Evolutionary conservation across 2,113 vertebrate species (phyloP), one percentile per base, ranked within the genome.

Genomic region (Chaetodon trifascialis): DNA sequence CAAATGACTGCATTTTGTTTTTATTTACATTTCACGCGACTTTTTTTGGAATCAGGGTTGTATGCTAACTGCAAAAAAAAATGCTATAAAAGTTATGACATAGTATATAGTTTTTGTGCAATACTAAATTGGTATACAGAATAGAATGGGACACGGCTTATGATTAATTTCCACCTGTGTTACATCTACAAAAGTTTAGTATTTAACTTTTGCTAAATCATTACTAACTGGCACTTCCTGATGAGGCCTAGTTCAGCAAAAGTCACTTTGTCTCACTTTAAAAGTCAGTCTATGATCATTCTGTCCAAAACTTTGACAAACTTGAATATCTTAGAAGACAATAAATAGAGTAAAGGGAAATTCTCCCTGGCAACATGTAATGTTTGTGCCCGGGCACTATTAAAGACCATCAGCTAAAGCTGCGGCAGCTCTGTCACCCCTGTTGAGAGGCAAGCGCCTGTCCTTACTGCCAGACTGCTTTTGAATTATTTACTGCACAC

Each of bases 401-500:
- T 88, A 85, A 80, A 89, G 56, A 82, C 69, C 82, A 60, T 76
- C 86, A 83, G 78, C 88, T 71, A 79, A 30, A 92, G 88, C 83
- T 44, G 82, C 71, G 82, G 83, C 86, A 83, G 89, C 83, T 82
- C 81, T 74, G 86, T 90, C 86, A 81, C 85, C 91, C 91, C 91
- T 82, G 88, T 85, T 68, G 88, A 86, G 90, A 88, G 64, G 83
- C 87, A 73, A 90, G 77, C 60, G 72, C 58, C 81, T 65, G 75
- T 90, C 92, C 82, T 85, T 62, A 80, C 76, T 86, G 90, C 86
- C 86, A 93, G 86, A 88, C 89, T 87, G 89, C 86, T 84, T 83
- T 88, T 95, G 84, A 94, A 95, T 94, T 93, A 95, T 94, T 94
- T 88, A 95, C 84, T 64, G 30, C 78, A 80, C 75, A 88, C 63